phyloP scores from a whole-genome alignment of 2,113 vertebrate genomes.

The Lepus americanus region DNA sequence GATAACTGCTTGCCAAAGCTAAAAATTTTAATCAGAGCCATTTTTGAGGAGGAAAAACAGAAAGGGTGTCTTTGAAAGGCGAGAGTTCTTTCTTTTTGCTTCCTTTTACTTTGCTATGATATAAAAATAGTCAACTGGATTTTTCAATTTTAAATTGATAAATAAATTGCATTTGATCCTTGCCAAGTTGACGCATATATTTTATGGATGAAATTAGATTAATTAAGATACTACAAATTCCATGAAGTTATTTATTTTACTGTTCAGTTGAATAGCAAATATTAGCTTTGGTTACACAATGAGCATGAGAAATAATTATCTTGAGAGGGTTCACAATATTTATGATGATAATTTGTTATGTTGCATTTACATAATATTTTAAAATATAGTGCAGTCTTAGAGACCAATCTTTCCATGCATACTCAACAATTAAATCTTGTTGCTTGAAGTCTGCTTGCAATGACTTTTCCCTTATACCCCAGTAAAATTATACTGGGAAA shows the following conservation, averaged over 20 bases:
- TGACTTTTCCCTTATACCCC: background rate
- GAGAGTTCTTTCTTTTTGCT: constrained; percentile 76
- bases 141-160: constrained; percentile 81
- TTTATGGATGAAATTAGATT: constrained; percentile 81
- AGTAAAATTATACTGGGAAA: background rate
- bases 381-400: constrained; percentile 65
- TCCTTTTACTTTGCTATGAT: constrained; percentile 71
- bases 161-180: constrained; percentile 74
- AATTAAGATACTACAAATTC: constrained; percentile 79
- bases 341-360: constrained; percentile 78
- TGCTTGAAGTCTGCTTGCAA: background rate
- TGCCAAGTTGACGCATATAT: constrained; percentile 79
- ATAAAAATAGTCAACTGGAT: constrained; percentile 80
- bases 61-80: constrained; percentile 76
- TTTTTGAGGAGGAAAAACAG: constrained; percentile 77
- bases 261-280: constrained; percentile 72
- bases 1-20: constrained; percentile 83
- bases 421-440: background rate
- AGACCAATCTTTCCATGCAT: background rate
- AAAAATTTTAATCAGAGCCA: constrained; percentile 83
- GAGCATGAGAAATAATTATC: constrained; percentile 78
- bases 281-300: constrained; percentile 74
- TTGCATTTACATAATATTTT: constrained; percentile 76
- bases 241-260: constrained; percentile 79
- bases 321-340: constrained; percentile 76